Percentiles rank a stretch among this genome's conserved stretches.
These are phyloP conservation scores for Semnornis frantzii DNA, from an alignment of 2,113 vertebrate species.

Conservation along the genomic window DNA sequence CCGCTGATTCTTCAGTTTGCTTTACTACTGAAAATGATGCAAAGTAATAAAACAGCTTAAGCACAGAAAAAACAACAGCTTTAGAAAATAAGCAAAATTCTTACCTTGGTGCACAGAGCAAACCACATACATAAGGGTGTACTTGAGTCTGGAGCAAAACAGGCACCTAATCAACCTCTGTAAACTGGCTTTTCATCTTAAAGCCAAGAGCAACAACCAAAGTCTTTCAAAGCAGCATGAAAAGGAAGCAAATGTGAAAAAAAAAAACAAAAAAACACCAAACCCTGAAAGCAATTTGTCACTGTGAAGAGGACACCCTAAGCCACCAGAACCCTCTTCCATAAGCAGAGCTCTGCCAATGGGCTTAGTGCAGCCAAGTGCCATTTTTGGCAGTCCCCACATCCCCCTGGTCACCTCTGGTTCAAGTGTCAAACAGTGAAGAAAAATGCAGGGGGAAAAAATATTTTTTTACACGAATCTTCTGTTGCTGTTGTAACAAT, in stretches of 20 bases:
- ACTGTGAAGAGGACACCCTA: constrained; percentile 3
- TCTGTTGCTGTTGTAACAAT: not conserved
- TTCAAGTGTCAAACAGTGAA: not conserved
- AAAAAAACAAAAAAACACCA: not conserved
- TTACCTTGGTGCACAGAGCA: not conserved
- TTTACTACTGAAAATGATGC: not conserved
- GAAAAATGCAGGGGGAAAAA: not conserved
- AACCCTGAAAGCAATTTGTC: not conserved
- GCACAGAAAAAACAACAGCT: constrained; percentile 14
- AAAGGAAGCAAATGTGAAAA: constrained; percentile 15
- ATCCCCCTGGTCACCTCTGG: not conserved
- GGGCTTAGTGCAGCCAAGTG: not conserved
- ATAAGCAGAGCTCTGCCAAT: not conserved
- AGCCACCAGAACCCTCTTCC: not conserved
- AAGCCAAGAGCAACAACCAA: constrained; percentile 42
- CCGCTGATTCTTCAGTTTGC: not conserved
- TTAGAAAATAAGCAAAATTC: constrained; percentile 21
- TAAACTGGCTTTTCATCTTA: constrained; percentile 45
- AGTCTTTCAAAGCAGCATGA: constrained; percentile 32
- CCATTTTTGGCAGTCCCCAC: not conserved
- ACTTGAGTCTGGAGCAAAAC: constrained; percentile 41
- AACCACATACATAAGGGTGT: constrained; percentile 9
- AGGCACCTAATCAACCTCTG: constrained; percentile 48
- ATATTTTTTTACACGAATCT: not conserved
- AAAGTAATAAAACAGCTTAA: constrained; percentile 7